These are phyloP conservation scores for Pipra filicauda DNA, from an alignment of 2,113 vertebrate genomes.

Conservation along the genomic window DNA sequence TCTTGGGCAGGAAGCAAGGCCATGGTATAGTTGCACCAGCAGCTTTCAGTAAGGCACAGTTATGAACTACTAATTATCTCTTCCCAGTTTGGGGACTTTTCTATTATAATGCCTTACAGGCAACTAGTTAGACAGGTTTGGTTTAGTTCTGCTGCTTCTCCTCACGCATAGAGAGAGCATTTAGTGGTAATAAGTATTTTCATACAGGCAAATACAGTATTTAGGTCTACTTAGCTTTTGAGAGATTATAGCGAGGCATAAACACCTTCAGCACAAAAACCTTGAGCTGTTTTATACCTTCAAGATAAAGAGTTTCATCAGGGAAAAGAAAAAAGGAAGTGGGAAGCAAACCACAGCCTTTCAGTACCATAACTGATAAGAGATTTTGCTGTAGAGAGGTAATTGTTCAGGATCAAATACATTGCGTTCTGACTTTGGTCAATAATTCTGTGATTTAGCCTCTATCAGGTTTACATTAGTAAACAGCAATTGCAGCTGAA, in stretches of 20 bases:
- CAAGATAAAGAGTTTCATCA: neutral
- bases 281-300: neutral
- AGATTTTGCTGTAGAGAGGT: neutral
- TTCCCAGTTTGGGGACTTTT: neutral
- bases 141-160: neutral
- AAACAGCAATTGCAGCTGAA: neutral
- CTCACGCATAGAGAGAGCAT: neutral
- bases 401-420: neutral
- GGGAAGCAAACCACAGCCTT: neutral
- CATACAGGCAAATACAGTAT: neutral
- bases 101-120: neutral
- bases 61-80: neutral
- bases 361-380: neutral
- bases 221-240: neutral
- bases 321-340: neutral
- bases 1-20: neutral
- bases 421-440: accelerated
- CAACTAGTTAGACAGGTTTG: neutral
- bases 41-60: neutral
- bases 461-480: neutral
- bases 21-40: accelerated
- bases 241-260: neutral
- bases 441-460: neutral
- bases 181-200: neutral
- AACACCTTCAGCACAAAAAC: neutral